Evolutionary conservation across 1,140 invertebrate species (phyloP).

Genomic region (Pachypeltis micranthus): DNA sequence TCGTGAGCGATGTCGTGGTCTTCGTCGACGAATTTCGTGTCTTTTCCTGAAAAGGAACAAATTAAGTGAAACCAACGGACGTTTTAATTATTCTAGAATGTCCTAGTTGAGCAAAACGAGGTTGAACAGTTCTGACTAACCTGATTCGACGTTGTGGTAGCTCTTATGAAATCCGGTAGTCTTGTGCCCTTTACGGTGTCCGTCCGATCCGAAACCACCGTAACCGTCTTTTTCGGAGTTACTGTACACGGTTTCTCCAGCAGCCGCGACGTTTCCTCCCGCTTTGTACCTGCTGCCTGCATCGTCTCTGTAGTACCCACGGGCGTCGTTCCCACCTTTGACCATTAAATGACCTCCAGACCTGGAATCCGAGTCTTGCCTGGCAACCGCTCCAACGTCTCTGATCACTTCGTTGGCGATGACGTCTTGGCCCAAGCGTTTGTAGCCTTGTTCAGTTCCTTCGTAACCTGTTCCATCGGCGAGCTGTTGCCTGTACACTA

Average conservation of each 20-base stretch:
- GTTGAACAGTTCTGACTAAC: too few relatives aligned
- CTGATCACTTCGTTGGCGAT: background rate
- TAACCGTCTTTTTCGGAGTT: background rate
- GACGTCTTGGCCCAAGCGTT: background rate
- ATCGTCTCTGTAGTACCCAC: background rate
- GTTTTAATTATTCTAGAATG: too few relatives aligned
- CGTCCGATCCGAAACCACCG: conserved; percentile 6
- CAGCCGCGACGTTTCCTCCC: background rate
- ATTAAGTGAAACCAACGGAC: too few relatives aligned
- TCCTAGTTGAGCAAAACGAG: too few relatives aligned
- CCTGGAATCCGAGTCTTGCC: background rate
- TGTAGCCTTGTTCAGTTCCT: background rate
- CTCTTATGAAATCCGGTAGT: conserved; percentile 58
- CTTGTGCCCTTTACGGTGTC: conserved; percentile 53
- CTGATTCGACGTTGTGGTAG: conserved; percentile 56
- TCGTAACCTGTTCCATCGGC: background rate
- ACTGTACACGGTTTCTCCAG: background rate
- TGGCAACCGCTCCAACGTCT: background rate
- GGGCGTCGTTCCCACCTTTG: background rate
- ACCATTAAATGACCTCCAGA: background rate
- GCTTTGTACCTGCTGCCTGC: background rate
- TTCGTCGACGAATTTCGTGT: conserved; percentile 58
- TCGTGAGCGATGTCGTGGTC: conserved; percentile 43
- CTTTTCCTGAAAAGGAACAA: conserved; percentile 40
- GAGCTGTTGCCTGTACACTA: background rate